These are phyloP conservation scores for Herpailurus yagouaroundi DNA, from an alignment of 2,113 vertebrate species.

Conservation along the genomic window DNA sequence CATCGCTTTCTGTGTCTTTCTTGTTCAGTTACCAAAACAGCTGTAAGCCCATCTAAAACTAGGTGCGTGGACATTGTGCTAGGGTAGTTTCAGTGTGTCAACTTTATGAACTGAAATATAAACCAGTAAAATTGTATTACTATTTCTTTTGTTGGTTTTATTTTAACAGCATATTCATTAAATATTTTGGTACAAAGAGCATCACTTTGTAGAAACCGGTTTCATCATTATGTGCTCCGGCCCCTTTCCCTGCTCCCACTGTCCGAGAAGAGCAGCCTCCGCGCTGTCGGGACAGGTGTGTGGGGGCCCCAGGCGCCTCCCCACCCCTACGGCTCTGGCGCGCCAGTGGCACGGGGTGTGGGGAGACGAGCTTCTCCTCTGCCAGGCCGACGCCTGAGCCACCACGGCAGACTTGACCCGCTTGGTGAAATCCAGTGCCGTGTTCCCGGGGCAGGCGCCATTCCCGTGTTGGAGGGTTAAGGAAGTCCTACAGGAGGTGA, in stretches of 20 bases:
- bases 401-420: accelerated
- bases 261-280: not conserved
- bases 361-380: not conserved
- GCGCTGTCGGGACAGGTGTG: accelerated
- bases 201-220: conserved; percentile 54
- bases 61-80: conserved; percentile 94
- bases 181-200: conserved; percentile 84
- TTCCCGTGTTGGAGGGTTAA: not conserved
- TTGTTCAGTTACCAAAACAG: conserved; percentile 90
- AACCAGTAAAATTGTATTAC: conserved; percentile 90
- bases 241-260: not conserved
- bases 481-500: not conserved
- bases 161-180: conserved; percentile 84
- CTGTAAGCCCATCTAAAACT: conserved; percentile 92
- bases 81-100: conserved; percentile 96
- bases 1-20: conserved; percentile 90
- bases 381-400: accelerated
- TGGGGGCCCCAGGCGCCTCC: too few relatives aligned
- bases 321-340: not conserved
- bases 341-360: not conserved
- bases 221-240: conserved; percentile 26
- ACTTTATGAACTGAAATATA: conserved; percentile 96
- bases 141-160: conserved; percentile 84
- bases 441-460: not conserved
- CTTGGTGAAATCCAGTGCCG: not conserved